Conservation (phyloP, 1,140 invertebrate genomes). For the Archivesica marissinica region DNA sequence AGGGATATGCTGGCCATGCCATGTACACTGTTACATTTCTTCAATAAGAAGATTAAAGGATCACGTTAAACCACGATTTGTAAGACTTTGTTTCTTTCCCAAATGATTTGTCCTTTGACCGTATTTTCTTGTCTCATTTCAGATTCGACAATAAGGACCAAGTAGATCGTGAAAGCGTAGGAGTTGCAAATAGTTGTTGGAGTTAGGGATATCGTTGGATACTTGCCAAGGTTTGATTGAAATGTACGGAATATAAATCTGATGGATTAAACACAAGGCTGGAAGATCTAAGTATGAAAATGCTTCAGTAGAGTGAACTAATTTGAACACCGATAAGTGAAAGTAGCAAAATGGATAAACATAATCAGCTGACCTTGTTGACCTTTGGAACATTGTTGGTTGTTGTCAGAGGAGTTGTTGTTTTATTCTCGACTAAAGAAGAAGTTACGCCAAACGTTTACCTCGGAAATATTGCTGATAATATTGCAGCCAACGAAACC, state of each 20-base stretch:
- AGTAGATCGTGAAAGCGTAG: background rate
- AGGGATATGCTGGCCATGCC: slow-evolving; percentile 24
- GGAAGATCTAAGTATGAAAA: background rate
- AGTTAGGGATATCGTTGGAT: background rate
- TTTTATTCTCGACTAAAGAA: slow-evolving; percentile 30
- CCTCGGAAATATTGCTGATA: slow-evolving; percentile 40
- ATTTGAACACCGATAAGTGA: background rate
- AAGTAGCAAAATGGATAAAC: background rate
- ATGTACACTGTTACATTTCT: slow-evolving; percentile 25
- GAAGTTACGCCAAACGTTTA: background rate
- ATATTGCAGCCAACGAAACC: slow-evolving; percentile 7
- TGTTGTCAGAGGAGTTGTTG: background rate
- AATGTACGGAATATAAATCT: background rate
- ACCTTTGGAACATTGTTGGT: background rate
- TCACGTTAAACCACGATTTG: slow-evolving; percentile 1
- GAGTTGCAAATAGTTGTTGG: background rate
- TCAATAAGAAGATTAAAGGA: slow-evolving; percentile 6
- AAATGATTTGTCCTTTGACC: background rate
- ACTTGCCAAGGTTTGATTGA: background rate
- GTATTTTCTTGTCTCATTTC: slow-evolving; percentile 20
- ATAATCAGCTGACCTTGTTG: background rate
- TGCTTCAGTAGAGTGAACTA: background rate
- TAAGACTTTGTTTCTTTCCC: background rate
- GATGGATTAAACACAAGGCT: background rate
- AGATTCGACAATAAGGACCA: background rate